These are phyloP conservation scores for Bombus picipes DNA, from an alignment of 1,140 invertebrate genomes.

Conservation along the genomic window DNA sequence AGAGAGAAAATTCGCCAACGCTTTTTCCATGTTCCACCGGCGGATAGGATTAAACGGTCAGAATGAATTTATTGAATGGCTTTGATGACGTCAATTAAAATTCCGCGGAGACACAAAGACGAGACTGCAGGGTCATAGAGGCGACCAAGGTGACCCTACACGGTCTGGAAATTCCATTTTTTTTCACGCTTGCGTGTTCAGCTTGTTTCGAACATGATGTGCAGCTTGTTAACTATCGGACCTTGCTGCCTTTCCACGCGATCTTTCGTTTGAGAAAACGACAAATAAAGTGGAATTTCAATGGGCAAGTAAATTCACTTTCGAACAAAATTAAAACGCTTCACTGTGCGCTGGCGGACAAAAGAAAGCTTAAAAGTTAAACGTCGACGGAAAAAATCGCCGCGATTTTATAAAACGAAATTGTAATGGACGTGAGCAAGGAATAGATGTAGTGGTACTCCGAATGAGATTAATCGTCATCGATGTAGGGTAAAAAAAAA, in stretches of 20 bases:
- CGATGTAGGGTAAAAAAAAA: too few relatives aligned
- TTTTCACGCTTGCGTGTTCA: neutral
- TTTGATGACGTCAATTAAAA: constrained; percentile 22
- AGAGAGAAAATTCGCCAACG: neutral
- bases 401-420: too few relatives aligned
- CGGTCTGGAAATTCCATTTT: neutral
- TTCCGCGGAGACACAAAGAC: neutral
- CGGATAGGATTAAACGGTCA: constrained; percentile 16
- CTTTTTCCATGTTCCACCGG: neutral
- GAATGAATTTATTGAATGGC: constrained; percentile 16
- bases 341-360: accelerated
- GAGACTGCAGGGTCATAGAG: neutral
- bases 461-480: too few relatives aligned
- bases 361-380: too few relatives aligned
- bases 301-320: too few relatives aligned
- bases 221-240: too few relatives aligned
- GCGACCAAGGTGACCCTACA: neutral
- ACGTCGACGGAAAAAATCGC: too few relatives aligned
- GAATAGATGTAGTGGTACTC: too few relatives aligned
- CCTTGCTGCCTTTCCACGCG: too few relatives aligned
- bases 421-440: too few relatives aligned
- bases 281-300: neutral
- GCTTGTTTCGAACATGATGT: neutral
- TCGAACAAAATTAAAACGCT: too few relatives aligned
- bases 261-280: neutral